A percentile compares a stretch with the other conserved stretches of the same genome.
These are phyloP conservation scores for Nipponia nippon DNA, from an alignment of 2,113 vertebrate species.

Conservation along the genomic window DNA sequence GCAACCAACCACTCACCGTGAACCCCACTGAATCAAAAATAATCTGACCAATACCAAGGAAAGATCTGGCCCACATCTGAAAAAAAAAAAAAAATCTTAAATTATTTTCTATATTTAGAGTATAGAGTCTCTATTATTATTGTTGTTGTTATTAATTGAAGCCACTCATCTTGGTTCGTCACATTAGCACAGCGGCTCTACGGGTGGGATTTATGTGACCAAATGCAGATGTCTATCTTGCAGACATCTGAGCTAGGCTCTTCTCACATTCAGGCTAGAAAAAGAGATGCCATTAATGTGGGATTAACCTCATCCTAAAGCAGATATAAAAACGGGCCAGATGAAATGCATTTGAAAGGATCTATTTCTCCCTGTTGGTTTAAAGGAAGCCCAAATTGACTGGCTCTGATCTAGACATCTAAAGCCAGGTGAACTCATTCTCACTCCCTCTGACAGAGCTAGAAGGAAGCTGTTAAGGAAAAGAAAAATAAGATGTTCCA, in stretches of 20 bases:
- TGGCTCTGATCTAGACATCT: background rate
- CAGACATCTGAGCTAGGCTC: conserved; percentile 55
- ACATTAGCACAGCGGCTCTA: conserved; percentile 12
- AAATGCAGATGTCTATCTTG: conserved; percentile 64
- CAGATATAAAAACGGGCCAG: conserved; percentile 18
- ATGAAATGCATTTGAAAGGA: conserved; percentile 27
- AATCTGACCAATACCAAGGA: background rate
- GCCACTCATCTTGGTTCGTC: conserved; percentile 35
- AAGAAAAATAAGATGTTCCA: background rate
- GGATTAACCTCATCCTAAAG: conserved; percentile 53
- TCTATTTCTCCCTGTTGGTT: background rate
- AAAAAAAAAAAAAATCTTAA: background rate
- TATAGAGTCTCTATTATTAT: conserved; percentile 20
- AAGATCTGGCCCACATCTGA: background rate
- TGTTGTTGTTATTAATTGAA: conserved; percentile 55
- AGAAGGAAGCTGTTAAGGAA: background rate
- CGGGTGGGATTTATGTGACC: conserved; percentile 64
- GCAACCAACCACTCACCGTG: background rate
- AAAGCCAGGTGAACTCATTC: conserved; percentile 6
- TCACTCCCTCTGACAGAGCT: background rate
- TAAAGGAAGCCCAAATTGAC: background rate
- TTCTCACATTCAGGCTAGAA: conserved; percentile 36
- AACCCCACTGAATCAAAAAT: background rate
- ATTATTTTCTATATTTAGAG: conserved; percentile 44
- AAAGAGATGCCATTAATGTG: conserved; percentile 54